Percentiles rank a stretch among this genome's conserved stretches.
These are phyloP conservation scores for Drosophila kokeensis DNA, from an alignment of 2,888 invertebrate species.

Conservation along the genomic window DNA sequence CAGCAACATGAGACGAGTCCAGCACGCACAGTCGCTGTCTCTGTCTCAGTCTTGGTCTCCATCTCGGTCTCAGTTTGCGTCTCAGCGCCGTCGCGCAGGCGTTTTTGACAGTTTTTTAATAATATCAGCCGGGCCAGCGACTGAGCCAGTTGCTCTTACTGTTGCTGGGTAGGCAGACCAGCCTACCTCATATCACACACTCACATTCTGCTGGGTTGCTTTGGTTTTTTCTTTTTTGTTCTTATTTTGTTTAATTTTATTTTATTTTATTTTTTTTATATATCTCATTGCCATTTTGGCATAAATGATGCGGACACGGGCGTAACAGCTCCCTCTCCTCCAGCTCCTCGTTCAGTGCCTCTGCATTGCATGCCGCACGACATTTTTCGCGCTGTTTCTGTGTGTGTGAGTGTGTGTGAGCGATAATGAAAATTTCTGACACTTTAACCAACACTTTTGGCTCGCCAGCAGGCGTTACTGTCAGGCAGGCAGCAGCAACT, in stretches of 20 bases:
- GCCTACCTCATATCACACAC: constrained; percentile 72
- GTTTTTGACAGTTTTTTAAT: constrained; percentile 80
- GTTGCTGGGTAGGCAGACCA: constrained; percentile 55
- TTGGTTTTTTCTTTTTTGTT: constrained; percentile 23
- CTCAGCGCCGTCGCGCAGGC: constrained; percentile 73
- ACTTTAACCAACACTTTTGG: constrained; percentile 79
- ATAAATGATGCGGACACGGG: constrained; percentile 77
- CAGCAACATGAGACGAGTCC: constrained; percentile 38
- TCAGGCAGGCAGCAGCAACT: constrained; percentile 53
- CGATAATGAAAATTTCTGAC: constrained; percentile 81
- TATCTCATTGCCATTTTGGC: constrained; percentile 77
- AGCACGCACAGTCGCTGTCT: constrained; percentile 66
- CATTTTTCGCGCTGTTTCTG: constrained; percentile 64
- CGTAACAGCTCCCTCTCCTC: constrained; percentile 52
- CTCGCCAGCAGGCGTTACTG: constrained; percentile 67
- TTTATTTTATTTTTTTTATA: constrained; percentile 47
- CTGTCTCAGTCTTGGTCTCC: constrained; percentile 29
- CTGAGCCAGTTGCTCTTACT: constrained; percentile 31
- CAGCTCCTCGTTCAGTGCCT: constrained; percentile 41
- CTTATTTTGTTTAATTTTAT: constrained; percentile 36
- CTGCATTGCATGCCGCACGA: constrained; percentile 77
- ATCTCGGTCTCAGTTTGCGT: constrained; percentile 34
- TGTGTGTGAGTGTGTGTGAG: constrained; percentile 39
- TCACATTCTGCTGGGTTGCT: constrained; percentile 29
- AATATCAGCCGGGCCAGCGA: constrained; percentile 66